A percentile compares a stretch with the other conserved stretches of the same genome.
Conservation (phyloP, 2,113 vertebrate species). For the Eubucco bourcierii region DNA sequence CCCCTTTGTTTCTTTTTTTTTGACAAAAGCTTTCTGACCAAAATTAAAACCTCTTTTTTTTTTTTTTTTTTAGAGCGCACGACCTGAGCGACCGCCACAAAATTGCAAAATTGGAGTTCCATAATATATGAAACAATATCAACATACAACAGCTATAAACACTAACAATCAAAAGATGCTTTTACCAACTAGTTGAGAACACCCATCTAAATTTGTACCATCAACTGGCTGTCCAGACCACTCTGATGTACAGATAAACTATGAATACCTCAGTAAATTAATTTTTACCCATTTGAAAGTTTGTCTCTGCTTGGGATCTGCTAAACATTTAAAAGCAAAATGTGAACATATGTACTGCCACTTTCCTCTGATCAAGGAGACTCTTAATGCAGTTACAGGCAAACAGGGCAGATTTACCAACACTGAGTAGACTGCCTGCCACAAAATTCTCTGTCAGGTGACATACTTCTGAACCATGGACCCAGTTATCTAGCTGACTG, state of each 20-base stretch:
- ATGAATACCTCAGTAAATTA: background rate
- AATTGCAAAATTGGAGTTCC: background rate
- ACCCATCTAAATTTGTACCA: background rate
- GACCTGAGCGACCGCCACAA: background rate
- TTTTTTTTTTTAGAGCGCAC: background rate
- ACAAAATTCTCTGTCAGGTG: background rate
- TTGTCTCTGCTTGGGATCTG: background rate
- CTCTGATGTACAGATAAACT: background rate
- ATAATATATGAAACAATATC: background rate
- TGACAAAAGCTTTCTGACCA: background rate
- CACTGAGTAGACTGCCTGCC: background rate
- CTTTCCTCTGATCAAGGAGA: background rate
- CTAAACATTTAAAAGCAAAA: background rate
- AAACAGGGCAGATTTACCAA: background rate
- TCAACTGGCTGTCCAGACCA: background rate
- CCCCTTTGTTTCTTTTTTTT: background rate
- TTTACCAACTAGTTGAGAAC: background rate
- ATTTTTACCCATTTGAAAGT: background rate
- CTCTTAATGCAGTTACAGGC: background rate
- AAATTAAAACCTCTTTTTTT: background rate
- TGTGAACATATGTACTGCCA: background rate
- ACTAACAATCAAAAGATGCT: accelerated
- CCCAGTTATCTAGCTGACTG: background rate
- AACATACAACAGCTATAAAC: background rate
- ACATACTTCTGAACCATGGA: background rate